These are phyloP conservation scores for Martes martes DNA, from an alignment of 2,113 vertebrate species.

Conservation along the genomic window DNA sequence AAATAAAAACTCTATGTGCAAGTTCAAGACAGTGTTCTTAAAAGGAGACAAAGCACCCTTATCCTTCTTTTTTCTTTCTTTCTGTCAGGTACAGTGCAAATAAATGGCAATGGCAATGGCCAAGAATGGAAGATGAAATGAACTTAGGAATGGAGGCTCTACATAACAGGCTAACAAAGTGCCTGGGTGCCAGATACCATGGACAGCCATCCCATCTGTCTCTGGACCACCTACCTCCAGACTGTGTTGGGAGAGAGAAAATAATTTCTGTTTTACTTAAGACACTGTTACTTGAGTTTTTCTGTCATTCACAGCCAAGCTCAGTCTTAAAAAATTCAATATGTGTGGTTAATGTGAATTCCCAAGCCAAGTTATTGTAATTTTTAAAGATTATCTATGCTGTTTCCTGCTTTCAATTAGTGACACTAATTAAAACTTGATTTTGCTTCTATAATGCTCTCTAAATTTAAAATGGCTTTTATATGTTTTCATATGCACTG, in stretches of 20 bases:
- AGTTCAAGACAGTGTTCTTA: neutral
- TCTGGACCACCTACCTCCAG: neutral
- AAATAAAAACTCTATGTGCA: neutral
- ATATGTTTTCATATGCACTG: neutral
- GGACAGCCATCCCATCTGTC: neutral
- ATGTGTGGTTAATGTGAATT: neutral
- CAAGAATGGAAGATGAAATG: neutral
- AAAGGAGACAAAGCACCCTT: neutral
- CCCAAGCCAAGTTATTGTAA: neutral
- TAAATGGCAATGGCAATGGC: neutral
- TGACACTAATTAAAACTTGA: conserved; percentile 28
- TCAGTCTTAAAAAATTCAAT: neutral
- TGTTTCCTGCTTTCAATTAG: conserved; percentile 24
- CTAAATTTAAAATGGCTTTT: neutral
- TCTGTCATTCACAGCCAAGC: neutral
- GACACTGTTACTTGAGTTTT: neutral
- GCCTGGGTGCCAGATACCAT: neutral
- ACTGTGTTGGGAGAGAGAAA: neutral
- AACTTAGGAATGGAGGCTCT: neutral
- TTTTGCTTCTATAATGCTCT: conserved; percentile 12
- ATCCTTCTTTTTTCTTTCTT: neutral
- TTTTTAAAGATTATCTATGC: conserved; percentile 4
- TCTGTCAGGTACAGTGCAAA: neutral
- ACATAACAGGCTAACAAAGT: neutral
- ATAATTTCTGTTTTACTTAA: neutral